A percentile compares a stretch with the other conserved stretches of the same genome.
Evolutionary conservation across 2,797 vertebrate genomes (phyloP).

Genomic region (Myripristis murdjan): DNA sequence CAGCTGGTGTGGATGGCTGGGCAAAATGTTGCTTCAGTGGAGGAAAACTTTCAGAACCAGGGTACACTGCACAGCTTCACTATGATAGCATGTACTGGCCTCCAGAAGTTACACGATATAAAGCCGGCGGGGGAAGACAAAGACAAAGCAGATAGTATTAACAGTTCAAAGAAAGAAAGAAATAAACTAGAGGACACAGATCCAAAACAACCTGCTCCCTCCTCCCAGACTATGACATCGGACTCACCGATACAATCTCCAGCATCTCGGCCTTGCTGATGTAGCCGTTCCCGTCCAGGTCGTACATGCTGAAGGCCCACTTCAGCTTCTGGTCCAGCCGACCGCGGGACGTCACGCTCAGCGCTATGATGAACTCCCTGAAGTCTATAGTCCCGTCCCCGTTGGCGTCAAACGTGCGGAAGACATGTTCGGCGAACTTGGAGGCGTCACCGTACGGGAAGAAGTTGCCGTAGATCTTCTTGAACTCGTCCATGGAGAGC

Average conservation of each 20-base stretch:
- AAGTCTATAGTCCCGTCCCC: slow-evolving; percentile 98
- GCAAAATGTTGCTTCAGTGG: slow-evolving; percentile 39
- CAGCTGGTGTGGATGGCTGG: slow-evolving; percentile 63
- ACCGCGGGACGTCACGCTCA: slow-evolving; percentile 96
- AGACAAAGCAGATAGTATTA: not conserved
- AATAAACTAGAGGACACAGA: not conserved
- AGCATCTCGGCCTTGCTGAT: slow-evolving; percentile 99
- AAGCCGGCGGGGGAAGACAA: slow-evolving; percentile 7
- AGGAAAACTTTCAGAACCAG: slow-evolving; percentile 17
- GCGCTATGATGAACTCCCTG: slow-evolving; percentile 98
- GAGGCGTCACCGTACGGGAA: slow-evolving; percentile 99
- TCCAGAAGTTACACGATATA: not conserved
- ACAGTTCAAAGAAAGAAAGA: not conserved
- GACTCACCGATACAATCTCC: slow-evolving; percentile 96
- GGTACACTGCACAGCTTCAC: slow-evolving; percentile 10
- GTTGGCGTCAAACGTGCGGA: slow-evolving; percentile 98
- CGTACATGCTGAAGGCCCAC: slow-evolving; percentile 99
- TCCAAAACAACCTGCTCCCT: not conserved
- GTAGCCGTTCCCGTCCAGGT: slow-evolving; percentile 96
- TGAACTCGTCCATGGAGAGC: slow-evolving; percentile 98
- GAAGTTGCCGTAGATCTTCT: slow-evolving; percentile 99
- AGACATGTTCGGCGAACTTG: slow-evolving; percentile 98
- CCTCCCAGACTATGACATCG: not conserved
- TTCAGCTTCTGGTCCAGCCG: slow-evolving; percentile 99
- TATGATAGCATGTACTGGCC: slow-evolving; percentile 11